A percentile compares a stretch with the other conserved stretches of the same genome.
These are phyloP conservation scores for Ctenodactylus gundi DNA, from an alignment of 2,113 vertebrate genomes.

Conservation along the genomic window DNA sequence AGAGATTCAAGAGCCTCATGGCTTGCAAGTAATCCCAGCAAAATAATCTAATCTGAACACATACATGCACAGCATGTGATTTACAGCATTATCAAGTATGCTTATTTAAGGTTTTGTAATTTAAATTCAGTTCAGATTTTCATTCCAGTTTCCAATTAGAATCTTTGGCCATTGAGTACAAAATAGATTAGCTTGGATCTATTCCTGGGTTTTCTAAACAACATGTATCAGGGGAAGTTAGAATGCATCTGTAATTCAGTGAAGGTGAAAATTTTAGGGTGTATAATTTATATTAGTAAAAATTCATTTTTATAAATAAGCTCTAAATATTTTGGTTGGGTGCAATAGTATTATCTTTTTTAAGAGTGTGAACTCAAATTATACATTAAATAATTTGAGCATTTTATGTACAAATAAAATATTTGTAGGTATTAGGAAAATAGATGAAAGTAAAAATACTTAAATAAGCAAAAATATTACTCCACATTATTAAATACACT, in stretches of 20 bases:
- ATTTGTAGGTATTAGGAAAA: background rate
- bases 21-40: background rate
- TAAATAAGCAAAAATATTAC: background rate
- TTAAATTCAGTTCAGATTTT: background rate
- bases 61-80: background rate
- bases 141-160: background rate
- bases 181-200: background rate
- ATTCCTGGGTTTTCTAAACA: background rate
- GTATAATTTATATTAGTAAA: background rate
- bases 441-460: background rate
- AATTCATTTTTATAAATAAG: too few relatives aligned
- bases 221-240: background rate
- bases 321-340: too few relatives aligned
- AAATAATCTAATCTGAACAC: background rate
- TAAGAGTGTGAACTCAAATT: too few relatives aligned
- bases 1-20: background rate
- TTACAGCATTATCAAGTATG: background rate
- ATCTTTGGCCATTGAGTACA: background rate
- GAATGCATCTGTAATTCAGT: background rate
- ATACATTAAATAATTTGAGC: too few relatives aligned
- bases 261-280: background rate
- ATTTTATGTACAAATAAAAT: background rate
- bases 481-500: background rate
- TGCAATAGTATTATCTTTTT: too few relatives aligned
- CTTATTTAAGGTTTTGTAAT: background rate